Percentiles rank a stretch among this genome's conserved stretches.
Evolutionary conservation across 2,888 invertebrate species (phyloP).

Genomic region (Linnaemya vulpina): DNA sequence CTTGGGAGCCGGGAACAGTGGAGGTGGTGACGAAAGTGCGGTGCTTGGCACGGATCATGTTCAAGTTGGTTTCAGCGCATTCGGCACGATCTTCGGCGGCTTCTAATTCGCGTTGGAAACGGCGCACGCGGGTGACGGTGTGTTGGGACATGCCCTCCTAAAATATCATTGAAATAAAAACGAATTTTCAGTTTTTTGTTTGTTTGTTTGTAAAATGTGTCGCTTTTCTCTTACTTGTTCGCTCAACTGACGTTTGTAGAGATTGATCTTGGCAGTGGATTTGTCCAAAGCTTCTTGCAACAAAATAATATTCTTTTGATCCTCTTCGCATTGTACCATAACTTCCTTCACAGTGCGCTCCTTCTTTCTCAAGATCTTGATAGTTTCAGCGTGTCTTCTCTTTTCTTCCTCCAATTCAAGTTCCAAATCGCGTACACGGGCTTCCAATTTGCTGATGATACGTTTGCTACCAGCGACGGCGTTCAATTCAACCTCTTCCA

Average conservation of each 20-base stretch:
- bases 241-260: slow-evolving; percentile 97
- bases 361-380: slow-evolving; percentile 99
- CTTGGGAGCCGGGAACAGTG: slow-evolving; percentile 95
- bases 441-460: slow-evolving; percentile 98
- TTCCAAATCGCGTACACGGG: slow-evolving; percentile 96
- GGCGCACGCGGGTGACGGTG: slow-evolving; percentile 96
- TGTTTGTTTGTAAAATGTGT: not conserved
- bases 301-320: slow-evolving; percentile 96
- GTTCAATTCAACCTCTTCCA: slow-evolving; percentile 98
- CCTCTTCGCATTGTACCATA: slow-evolving; percentile 97
- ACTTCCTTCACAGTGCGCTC: slow-evolving; percentile 98
- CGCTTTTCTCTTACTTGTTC: slow-evolving; percentile 88
- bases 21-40: slow-evolving; percentile 98
- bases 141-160: slow-evolving; percentile 96
- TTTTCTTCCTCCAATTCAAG: slow-evolving; percentile 98
- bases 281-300: slow-evolving; percentile 96
- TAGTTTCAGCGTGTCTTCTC: slow-evolving; percentile 97
- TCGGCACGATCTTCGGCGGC: slow-evolving; percentile 99
- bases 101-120: slow-evolving; percentile 99
- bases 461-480: slow-evolving; percentile 98
- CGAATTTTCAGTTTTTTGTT: not conserved
- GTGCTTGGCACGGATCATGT: slow-evolving; percentile 98
- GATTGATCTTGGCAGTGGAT: slow-evolving; percentile 92
- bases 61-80: slow-evolving; percentile 95
- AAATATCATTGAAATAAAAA: slow-evolving; percentile 54